These are phyloP conservation scores for Asbolus verrucosus DNA, from an alignment of 1,140 invertebrate genomes.

Conservation along the genomic window DNA sequence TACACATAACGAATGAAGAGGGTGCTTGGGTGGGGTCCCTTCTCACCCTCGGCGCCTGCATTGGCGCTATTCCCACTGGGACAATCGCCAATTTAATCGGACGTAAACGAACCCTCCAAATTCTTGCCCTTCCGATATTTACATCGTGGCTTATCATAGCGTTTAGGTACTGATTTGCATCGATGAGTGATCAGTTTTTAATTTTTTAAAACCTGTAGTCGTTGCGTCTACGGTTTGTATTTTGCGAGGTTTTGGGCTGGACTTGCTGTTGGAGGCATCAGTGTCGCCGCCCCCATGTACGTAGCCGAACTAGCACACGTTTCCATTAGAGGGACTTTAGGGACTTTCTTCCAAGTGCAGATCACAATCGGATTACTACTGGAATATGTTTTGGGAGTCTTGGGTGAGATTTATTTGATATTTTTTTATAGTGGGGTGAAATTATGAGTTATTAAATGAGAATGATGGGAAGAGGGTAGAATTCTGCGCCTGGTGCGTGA, in stretches of 20 bases:
- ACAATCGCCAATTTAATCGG: slow-evolving; percentile 75
- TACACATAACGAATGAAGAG: slow-evolving; percentile 57
- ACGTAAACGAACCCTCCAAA: slow-evolving; percentile 72
- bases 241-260: slow-evolving; percentile 75
- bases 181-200: too few relatives aligned
- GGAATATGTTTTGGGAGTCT: slow-evolving; percentile 74
- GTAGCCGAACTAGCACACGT: slow-evolving; percentile 76
- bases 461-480: too few relatives aligned
- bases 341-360: slow-evolving; percentile 76
- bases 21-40: slow-evolving; percentile 70
- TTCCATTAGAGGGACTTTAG: slow-evolving; percentile 72
- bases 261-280: slow-evolving; percentile 72
- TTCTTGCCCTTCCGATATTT: slow-evolving; percentile 70
- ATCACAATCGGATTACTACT: slow-evolving; percentile 75
- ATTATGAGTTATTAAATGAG: too few relatives aligned
- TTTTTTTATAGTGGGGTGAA: too few relatives aligned
- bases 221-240: slow-evolving; percentile 67
- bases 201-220: slow-evolving; percentile 58
- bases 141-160: slow-evolving; percentile 74
- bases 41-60: slow-evolving; percentile 69
- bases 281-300: slow-evolving; percentile 74
- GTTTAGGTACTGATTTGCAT: slow-evolving; percentile 68
- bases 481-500: too few relatives aligned
- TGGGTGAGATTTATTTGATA: too few relatives aligned
- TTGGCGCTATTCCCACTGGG: slow-evolving; percentile 70